These are phyloP conservation scores for Diorhabda sublineata DNA, from an alignment of 1,140 invertebrate species.

Conservation along the genomic window DNA sequence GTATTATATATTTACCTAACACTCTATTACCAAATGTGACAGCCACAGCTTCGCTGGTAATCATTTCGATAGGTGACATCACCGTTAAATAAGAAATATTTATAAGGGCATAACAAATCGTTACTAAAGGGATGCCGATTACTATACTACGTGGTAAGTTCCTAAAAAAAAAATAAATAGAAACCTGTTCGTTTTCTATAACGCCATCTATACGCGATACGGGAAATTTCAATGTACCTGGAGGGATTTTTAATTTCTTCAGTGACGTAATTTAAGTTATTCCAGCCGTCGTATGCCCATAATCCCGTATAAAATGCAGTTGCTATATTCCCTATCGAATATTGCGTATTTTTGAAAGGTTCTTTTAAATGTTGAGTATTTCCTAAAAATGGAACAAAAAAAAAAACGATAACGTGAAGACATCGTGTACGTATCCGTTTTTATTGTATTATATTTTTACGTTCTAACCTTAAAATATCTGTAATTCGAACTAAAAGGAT, in stretches of 20 bases:
- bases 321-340: conserved; percentile 79
- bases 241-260: conserved; percentile 98
- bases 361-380: conserved; percentile 83
- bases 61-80: conserved; percentile 90
- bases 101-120: conserved; percentile 91
- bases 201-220: too few relatives aligned
- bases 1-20: conserved; percentile 6
- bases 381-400: conserved; percentile 51
- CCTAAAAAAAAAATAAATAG: conserved; percentile 50
- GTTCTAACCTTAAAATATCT: too few relatives aligned
- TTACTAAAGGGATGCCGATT: conserved; percentile 94
- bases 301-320: conserved; percentile 96
- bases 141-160: conserved; percentile 94
- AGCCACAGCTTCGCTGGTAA: conserved; percentile 93
- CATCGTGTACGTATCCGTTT: too few relatives aligned
- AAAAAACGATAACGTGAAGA: too few relatives aligned
- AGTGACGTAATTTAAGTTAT: conserved; percentile 98
- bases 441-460: too few relatives aligned
- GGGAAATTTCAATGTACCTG: conserved; percentile 55
- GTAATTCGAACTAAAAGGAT: too few relatives aligned
- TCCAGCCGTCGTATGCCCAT: conserved; percentile 99
- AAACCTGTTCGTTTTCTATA: too few relatives aligned
- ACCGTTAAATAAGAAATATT: conserved; percentile 96
- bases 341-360: conserved; percentile 78
- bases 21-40: conserved; percentile 83